Percentiles rank a stretch among this genome's conserved stretches.
phyloP scores from a whole-genome alignment of 2,797 vertebrate species.

The Podarcis lilfordi region DNA sequence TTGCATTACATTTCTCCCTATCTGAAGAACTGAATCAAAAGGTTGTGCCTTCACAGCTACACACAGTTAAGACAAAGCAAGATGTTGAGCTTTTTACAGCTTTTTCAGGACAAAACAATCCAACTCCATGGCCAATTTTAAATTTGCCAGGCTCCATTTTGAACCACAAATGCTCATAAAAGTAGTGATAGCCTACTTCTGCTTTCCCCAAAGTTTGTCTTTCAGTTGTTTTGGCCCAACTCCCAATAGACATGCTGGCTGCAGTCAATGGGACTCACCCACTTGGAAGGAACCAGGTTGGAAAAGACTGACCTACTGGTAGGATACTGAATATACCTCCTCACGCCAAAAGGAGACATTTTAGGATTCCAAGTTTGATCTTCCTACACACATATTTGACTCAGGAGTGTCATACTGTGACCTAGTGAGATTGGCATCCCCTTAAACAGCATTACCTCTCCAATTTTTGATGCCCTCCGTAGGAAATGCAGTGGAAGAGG shows the following conservation, averaged over 20 bases:
- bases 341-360: background rate
- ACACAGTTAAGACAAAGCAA: background rate
- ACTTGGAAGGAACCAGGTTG: background rate
- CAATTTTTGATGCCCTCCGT: conserved; percentile 66
- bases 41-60: background rate
- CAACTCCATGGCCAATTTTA: background rate
- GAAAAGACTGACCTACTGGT: background rate
- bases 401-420: background rate
- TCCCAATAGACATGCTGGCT: background rate
- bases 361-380: background rate
- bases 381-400: background rate
- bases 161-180: background rate
- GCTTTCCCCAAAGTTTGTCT: background rate
- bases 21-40: background rate
- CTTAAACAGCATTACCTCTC: conserved; percentile 60
- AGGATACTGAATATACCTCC: no score
- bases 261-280: background rate
- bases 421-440: background rate
- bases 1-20: background rate
- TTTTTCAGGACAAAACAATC: background rate
- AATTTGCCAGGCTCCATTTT: no score
- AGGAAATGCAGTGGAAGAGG: conserved; percentile 70
- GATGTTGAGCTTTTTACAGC: background rate
- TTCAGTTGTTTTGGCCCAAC: background rate
- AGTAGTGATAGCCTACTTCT: background rate